These are phyloP conservation scores for Bradynema listronoti DNA, from an alignment of 1,140 invertebrate genomes.

Conservation along the genomic window DNA sequence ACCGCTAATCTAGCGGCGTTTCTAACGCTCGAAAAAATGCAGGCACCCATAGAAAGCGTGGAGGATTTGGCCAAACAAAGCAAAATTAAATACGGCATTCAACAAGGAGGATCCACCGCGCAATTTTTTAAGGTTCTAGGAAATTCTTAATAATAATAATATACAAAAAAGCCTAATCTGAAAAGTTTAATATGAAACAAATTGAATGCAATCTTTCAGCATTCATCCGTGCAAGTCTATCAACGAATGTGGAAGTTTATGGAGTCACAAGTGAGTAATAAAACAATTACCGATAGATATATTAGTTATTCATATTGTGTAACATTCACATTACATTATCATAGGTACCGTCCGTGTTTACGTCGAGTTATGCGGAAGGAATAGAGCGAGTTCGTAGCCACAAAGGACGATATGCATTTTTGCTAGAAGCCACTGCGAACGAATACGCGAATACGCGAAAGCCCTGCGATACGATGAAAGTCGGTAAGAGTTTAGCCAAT, in stretches of 20 bases:
- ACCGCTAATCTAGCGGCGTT: conserved; percentile 96
- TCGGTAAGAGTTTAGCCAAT: conserved; percentile 62
- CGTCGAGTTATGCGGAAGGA: conserved; percentile 74
- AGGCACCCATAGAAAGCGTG: conserved; percentile 83
- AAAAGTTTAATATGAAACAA: background rate
- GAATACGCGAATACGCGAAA: conserved; percentile 84
- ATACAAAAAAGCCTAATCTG: no score
- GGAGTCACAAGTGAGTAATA: conserved; percentile 67
- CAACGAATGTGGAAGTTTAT: conserved; percentile 93
- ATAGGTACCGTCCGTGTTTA: conserved; percentile 63
- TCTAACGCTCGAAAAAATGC: conserved; percentile 80
- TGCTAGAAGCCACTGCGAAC: conserved; percentile 86
- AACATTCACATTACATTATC: no score
- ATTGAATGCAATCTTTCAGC: conserved; percentile 20
- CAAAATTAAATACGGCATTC: conserved; percentile 86
- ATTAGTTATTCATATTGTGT: background rate
- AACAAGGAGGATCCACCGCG: conserved; percentile 77
- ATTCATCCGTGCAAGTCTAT: conserved; percentile 79
- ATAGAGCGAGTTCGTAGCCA: conserved; percentile 72
- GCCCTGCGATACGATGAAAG: conserved; percentile 89
- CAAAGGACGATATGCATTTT: conserved; percentile 83
- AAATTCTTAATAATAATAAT: no score
- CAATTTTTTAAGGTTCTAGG: conserved; percentile 82
- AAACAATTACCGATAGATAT: no score
- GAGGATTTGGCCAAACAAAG: conserved; percentile 86